These are phyloP conservation scores for Plutella xylostella DNA, from an alignment of 2,888 invertebrate species.

Conservation along the genomic window DNA sequence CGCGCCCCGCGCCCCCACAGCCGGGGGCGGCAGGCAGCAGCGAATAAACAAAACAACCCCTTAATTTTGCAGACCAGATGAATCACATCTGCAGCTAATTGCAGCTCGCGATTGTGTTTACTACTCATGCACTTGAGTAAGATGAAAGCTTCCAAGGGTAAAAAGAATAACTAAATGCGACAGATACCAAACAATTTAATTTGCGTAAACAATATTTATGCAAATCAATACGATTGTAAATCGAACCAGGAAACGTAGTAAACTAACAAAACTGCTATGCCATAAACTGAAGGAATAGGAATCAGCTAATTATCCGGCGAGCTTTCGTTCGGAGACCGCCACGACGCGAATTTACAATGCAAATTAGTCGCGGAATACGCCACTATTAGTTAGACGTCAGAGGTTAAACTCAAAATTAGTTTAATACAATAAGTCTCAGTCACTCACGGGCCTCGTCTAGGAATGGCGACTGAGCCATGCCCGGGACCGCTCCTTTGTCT, in stretches of 20 bases:
- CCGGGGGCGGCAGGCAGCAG: conserved; percentile 34
- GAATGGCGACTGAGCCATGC: conserved; percentile 21
- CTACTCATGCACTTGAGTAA: too few species aligned
- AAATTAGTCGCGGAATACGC: conserved; percentile 57
- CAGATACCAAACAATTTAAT: too few species aligned
- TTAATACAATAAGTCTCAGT: conserved; percentile 64
- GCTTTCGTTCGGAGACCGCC: conserved; percentile 61
- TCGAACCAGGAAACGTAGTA: too few species aligned
- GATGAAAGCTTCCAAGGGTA: too few species aligned
- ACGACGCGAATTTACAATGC: conserved; percentile 66
- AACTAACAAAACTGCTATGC: background rate
- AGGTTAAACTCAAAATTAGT: conserved; percentile 65
- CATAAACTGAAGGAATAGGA: conserved; percentile 42
- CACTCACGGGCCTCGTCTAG: conserved; percentile 55
- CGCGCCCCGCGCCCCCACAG: conserved; percentile 41
- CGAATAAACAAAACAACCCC: conserved; percentile 14
- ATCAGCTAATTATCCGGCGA: conserved; percentile 65
- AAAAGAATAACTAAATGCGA: too few species aligned
- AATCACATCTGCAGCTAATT: too few species aligned
- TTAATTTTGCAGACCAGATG: too few species aligned
- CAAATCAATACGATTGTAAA: too few species aligned
- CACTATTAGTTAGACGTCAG: conserved; percentile 59
- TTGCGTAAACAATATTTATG: too few species aligned
- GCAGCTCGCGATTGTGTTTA: too few species aligned
- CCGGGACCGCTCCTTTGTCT: background rate